These are phyloP conservation scores for Lutjanus erythropterus DNA, from an alignment of 2,113 vertebrate species.

Conservation along the genomic window DNA sequence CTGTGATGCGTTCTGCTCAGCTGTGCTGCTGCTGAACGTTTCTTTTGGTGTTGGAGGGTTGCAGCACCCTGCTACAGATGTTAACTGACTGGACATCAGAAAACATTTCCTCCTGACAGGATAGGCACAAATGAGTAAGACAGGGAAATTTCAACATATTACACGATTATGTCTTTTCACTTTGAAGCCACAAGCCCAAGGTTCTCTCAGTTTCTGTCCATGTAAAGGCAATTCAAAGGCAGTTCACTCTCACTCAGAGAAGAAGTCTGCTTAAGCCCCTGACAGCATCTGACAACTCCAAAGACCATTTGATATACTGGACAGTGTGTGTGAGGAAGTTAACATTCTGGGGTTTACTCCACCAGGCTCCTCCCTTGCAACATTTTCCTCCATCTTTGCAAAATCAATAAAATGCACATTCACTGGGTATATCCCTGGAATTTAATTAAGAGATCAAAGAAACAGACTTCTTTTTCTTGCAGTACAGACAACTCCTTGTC, in stretches of 20 bases:
- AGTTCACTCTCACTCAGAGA: conserved; percentile 24
- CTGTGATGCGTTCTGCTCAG: conserved; percentile 30
- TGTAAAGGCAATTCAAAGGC: conserved; percentile 29
- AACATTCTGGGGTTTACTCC: conserved; percentile 49
- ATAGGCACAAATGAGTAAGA: conserved; percentile 11
- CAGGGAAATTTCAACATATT: conserved; percentile 14
- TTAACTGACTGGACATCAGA: conserved; percentile 35
- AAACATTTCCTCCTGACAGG: background rate
- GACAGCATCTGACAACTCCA: conserved; percentile 55
- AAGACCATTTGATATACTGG: conserved; percentile 60
- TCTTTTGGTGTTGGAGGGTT: conserved; percentile 35
- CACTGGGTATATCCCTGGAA: conserved; percentile 32
- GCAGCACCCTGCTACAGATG: conserved; percentile 15
- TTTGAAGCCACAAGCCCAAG: conserved; percentile 37
- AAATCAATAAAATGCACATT: conserved; percentile 67
- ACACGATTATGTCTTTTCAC: conserved; percentile 16
- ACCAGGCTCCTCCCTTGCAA: conserved; percentile 2
- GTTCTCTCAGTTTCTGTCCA: conserved; percentile 2
- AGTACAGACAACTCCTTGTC: conserved; percentile 29
- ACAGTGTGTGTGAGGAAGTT: conserved; percentile 34
- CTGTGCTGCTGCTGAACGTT: conserved; percentile 22
- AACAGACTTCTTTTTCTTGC: conserved; percentile 29
- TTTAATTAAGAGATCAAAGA: conserved; percentile 68
- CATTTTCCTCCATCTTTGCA: conserved; percentile 46
- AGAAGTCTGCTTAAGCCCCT: conserved; percentile 19